A percentile compares a stretch with the other conserved stretches of the same genome.
Conservation (phyloP, 2,888 invertebrate genomes). For the Tenthredo scrophulariae region DNA sequence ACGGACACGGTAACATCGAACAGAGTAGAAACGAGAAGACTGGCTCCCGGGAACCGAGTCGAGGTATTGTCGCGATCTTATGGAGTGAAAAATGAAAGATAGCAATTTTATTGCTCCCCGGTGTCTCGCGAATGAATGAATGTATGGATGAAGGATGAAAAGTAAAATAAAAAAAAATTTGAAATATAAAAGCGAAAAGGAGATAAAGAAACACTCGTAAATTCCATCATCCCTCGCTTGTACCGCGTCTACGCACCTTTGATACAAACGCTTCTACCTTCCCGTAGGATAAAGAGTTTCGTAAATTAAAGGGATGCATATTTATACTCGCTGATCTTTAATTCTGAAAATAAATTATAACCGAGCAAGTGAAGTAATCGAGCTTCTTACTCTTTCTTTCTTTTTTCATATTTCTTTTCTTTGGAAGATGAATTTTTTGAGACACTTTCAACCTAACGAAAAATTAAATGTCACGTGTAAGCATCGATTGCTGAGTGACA, state of each 20-base stretch:
- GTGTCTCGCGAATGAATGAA: slow-evolving; percentile 31
- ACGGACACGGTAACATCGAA: slow-evolving; percentile 45
- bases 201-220: slow-evolving; percentile 9
- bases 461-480: neutral
- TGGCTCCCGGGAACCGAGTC: neutral
- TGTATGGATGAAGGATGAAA: slow-evolving; percentile 1
- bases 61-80: slow-evolving; percentile 71
- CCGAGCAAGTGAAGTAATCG: neutral
- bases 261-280: neutral
- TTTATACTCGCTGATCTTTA: neutral
- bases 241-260: neutral
- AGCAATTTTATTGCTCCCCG: slow-evolving; percentile 68
- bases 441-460: neutral
- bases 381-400: neutral
- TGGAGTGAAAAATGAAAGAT: slow-evolving; percentile 76
- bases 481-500: slow-evolving; percentile 12
- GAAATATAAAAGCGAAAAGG: neutral
- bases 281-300: neutral
- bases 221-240: slow-evolving; percentile 5
- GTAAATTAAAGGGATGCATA: neutral
- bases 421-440: neutral
- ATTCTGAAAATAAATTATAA: neutral
- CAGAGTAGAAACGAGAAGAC: slow-evolving; percentile 4
- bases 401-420: neutral
- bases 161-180: neutral